phyloP scores from a whole-genome alignment of 2,113 vertebrate genomes.

The Serilophus lunatus region DNA sequence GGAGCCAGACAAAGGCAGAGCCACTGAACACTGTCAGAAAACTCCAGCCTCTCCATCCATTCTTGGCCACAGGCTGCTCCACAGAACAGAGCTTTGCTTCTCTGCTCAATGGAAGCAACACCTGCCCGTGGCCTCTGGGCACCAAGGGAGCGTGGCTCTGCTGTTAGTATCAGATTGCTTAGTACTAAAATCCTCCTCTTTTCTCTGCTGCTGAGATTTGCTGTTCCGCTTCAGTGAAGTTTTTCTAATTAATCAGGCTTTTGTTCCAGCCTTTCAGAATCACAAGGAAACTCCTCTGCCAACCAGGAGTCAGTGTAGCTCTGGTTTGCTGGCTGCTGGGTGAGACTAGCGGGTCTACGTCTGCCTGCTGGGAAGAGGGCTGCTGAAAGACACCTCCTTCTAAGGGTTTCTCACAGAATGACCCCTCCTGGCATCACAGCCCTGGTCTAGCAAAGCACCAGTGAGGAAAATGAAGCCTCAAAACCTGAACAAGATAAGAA shows the following conservation, averaged over 20 bases:
- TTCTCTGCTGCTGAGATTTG: not conserved
- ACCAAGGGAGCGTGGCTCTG: not conserved
- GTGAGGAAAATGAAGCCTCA: not conserved
- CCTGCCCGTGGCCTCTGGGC: not conserved
- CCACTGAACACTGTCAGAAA: not conserved
- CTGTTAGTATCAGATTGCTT: not conserved
- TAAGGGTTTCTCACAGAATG: not conserved
- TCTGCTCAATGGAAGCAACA: accelerated
- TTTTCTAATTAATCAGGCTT: not conserved
- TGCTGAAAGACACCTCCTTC: not conserved
- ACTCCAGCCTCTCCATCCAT: not conserved
- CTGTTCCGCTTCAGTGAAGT: not conserved
- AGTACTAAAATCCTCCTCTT: not conserved
- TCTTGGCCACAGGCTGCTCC: not conserved
- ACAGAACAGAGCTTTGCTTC: accelerated
- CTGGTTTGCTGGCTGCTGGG: not conserved
- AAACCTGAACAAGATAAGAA: not conserved
- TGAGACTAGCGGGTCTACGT: not conserved
- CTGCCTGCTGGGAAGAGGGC: not conserved
- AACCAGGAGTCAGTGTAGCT: not conserved
- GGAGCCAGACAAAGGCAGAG: not conserved
- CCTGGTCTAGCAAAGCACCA: not conserved
- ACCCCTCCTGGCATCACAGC: not conserved
- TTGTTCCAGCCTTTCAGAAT: not conserved
- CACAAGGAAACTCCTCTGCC: not conserved